Conservation (phyloP, 2,113 vertebrate species). For the Eolophus roseicapilla region DNA sequence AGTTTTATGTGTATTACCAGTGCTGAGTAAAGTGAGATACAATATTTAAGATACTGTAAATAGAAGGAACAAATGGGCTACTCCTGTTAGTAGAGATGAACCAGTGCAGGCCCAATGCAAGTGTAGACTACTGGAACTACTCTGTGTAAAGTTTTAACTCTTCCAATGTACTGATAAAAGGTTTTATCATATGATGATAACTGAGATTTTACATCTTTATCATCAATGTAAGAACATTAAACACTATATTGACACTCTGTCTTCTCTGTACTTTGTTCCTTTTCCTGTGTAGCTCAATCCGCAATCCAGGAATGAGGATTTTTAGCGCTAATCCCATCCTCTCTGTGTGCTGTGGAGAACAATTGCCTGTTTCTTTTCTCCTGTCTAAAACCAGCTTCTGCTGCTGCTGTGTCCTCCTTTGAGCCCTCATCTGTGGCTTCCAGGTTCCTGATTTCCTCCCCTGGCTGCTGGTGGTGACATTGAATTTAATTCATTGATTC, state of each 20-base stretch:
- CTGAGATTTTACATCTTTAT: background rate
- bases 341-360: background rate
- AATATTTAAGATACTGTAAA: background rate
- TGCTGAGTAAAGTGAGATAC: background rate
- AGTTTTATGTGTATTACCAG: background rate
- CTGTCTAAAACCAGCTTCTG: background rate
- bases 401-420: accelerated
- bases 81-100: background rate
- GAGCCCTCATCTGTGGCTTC: background rate
- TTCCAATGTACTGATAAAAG: background rate
- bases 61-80: background rate
- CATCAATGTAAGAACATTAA: slow-evolving; percentile 14
- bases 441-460: background rate
- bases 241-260: slow-evolving; percentile 11
- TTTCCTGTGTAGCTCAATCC: background rate
- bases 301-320: accelerated
- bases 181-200: background rate
- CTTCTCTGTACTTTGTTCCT: background rate
- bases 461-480: background rate
- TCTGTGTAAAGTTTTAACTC: background rate
- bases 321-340: background rate
- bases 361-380: background rate
- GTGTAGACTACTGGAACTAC: background rate
- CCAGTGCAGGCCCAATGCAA: background rate
- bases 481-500: background rate